A percentile compares a stretch with the other conserved stretches of the same genome.
phyloP scores from a whole-genome alignment of 1,140 invertebrate species.

The Calycopis cecrops region DNA sequence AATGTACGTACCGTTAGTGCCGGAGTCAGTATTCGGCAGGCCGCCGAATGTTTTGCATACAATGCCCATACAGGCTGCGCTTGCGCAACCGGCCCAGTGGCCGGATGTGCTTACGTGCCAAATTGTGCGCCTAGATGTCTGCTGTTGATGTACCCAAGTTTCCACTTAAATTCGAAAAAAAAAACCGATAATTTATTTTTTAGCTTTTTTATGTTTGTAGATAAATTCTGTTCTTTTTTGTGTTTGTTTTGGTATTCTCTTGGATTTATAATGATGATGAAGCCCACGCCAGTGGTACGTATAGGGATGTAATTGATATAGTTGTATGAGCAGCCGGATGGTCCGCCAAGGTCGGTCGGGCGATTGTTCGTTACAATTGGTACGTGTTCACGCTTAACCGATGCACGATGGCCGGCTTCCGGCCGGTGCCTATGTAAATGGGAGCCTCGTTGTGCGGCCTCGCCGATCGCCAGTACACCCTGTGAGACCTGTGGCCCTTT shows the following conservation, averaged over 20 bases:
- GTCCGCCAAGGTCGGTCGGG: slow-evolving; percentile 29
- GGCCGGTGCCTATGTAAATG: slow-evolving; percentile 48
- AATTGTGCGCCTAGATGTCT: slow-evolving; percentile 54
- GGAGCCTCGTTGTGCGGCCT: slow-evolving; percentile 27
- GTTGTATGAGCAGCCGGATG: slow-evolving; percentile 21
- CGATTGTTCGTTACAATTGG: slow-evolving; percentile 33
- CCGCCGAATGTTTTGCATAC: slow-evolving; percentile 59
- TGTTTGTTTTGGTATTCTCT: background rate
- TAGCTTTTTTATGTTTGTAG: too few species aligned
- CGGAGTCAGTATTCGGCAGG: slow-evolving; percentile 52
- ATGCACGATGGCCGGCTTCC: slow-evolving; percentile 45
- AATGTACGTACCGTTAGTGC: slow-evolving; percentile 41
- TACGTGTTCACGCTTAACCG: slow-evolving; percentile 43
- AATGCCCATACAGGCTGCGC: slow-evolving; percentile 56
- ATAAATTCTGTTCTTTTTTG: background rate
- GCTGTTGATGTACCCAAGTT: slow-evolving; percentile 29
- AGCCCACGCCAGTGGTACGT: background rate
- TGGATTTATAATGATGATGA: background rate
- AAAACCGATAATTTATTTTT: too few species aligned
- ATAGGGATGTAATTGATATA: slow-evolving; percentile 8
- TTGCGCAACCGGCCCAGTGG: slow-evolving; percentile 55
- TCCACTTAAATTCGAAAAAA: background rate
- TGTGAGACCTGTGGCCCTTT: background rate
- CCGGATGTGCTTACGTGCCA: slow-evolving; percentile 57
- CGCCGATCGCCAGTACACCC: background rate